Evolutionary conservation across 2,888 invertebrate genomes (phyloP).

Genomic region (Allacma fusca): DNA sequence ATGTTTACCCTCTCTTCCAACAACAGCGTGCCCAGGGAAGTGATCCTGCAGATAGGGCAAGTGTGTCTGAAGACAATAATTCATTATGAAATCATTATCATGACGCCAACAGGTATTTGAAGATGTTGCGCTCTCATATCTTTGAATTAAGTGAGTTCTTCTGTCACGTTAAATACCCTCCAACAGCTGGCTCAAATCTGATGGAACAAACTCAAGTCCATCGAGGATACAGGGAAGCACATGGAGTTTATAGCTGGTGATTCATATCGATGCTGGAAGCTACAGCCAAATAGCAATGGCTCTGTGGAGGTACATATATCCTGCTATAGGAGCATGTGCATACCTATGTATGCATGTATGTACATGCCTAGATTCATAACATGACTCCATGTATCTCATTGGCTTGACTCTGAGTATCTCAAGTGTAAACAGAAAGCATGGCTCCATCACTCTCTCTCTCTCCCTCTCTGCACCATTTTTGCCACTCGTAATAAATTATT

Average conservation of each 20-base stretch:
- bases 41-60: not conserved
- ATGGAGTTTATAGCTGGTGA: too few relatives aligned
- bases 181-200: not conserved
- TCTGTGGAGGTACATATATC: too few relatives aligned
- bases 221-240: not conserved
- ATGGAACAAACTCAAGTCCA: not conserved
- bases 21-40: not conserved
- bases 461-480: not conserved
- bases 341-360: too few relatives aligned
- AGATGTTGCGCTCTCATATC: not conserved
- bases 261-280: too few relatives aligned
- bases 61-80: not conserved
- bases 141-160: slow-evolving; percentile 4
- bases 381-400: too few relatives aligned
- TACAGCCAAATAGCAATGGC: too few relatives aligned
- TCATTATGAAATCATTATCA: slow-evolving; percentile 7
- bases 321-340: too few relatives aligned
- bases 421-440: not conserved
- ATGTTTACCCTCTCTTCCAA: not conserved
- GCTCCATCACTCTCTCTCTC: too few relatives aligned
- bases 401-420: not conserved
- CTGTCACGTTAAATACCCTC: slow-evolving; percentile 5
- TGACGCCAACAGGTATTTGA: slow-evolving; percentile 16
- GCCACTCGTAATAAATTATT: not conserved
- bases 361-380: too few relatives aligned